Evolutionary conservation across 2,113 vertebrate genomes (phyloP), one percentile per base, ranked within the genome.

Genomic region (Leucopsar rothschildi): DNA sequence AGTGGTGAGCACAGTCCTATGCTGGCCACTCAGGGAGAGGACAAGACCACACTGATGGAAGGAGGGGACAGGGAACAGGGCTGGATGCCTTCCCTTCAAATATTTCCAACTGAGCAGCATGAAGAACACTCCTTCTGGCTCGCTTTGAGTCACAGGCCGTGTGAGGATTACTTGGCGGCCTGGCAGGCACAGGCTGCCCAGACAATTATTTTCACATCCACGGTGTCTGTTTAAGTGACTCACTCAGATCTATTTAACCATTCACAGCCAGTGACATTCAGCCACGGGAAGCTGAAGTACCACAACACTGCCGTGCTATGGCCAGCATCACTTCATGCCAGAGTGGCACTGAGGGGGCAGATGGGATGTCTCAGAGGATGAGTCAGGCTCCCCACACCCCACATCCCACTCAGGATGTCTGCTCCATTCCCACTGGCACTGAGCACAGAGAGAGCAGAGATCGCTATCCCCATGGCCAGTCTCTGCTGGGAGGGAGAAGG

Each of bases 151-250:
- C 94, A 90, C 92, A 88, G 69, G 91, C 89, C 31, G 6, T 55
- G 76, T 70, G 91, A 90, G 90, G 76, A 86, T 86, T 88, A 73
- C 80, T 88, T 42, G 86, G 85, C 7, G 39, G 86, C 91, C 88
- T 73, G 91, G 95, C 64, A 96, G 87, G 82, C 94, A 66, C 29
- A 94, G 52, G 59, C 94, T 90, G 92, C 71, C 91, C 92, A 93
- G 94, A 86, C 82, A 90, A 95, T 90, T 96, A 92, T 97, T 93
- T 90, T 95, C 92, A 88, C 55, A 82, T 78, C 76, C 88, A 73
- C 5, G 1, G 76, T 23, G 10, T 86, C 92, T 92, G 76, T 93
- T 97, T 42, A 75, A 95, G 76, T 94, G 92, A 95, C 91, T 95
- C 88, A 93, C 72, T 86, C 71, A 10, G 17, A 53, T 81, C 77